Conservation (phyloP, 2,113 vertebrate genomes). For the Rafetus swinhoei region DNA sequence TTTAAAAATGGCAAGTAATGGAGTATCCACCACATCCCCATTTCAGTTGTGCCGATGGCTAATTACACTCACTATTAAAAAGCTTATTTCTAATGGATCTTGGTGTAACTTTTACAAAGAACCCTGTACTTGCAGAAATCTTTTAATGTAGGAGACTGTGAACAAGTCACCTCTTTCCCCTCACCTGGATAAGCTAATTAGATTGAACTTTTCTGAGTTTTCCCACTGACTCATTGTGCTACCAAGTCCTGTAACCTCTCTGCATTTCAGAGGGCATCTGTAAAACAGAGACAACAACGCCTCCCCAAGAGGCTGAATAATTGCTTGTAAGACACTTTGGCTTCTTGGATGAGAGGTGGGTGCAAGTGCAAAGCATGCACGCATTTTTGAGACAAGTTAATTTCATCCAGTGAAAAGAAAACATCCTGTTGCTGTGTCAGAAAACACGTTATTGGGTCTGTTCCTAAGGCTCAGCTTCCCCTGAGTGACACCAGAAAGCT, state of each 20-base stretch:
- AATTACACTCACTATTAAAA: neutral
- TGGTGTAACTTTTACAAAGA: neutral
- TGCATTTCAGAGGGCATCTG: neutral
- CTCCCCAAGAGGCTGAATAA: constrained; percentile 13
- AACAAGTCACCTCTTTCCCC: neutral
- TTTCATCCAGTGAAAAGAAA: constrained; percentile 35
- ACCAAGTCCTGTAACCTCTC: neutral
- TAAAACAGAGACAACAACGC: constrained; percentile 13
- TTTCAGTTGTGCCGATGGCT: neutral
- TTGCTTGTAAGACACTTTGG: constrained; percentile 30
- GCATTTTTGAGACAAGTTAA: constrained; percentile 18
- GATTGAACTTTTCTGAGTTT: neutral
- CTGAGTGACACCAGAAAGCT: neutral
- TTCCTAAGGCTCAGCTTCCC: constrained; percentile 19
- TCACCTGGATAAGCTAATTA: neutral
- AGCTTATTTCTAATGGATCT: neutral
- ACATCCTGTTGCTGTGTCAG: neutral
- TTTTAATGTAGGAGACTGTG: neutral
- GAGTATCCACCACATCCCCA: neutral
- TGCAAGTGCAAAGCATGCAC: constrained; percentile 26
- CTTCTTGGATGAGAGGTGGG: constrained; percentile 15
- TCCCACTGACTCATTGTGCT: neutral
- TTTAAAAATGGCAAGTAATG: neutral
- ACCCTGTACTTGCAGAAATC: neutral
- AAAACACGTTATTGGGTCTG: neutral